Evolutionary conservation across 2,888 invertebrate species (phyloP).

Genomic region (Nephrotoma flavescens): DNA sequence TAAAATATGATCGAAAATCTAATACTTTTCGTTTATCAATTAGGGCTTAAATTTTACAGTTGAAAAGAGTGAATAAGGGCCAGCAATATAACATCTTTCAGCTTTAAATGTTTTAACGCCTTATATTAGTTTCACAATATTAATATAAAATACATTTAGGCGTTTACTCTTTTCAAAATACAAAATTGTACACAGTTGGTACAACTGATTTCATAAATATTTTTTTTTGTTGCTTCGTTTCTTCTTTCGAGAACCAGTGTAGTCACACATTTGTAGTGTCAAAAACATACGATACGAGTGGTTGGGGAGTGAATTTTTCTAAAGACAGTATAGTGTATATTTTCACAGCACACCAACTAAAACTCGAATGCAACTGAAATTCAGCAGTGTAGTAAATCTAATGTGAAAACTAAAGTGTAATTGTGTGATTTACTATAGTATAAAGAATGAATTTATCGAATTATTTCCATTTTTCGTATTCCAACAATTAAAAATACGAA

Average conservation of each 20-base stretch:
- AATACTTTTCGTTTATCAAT: too few relatives aligned
- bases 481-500: neutral
- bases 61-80: too few relatives aligned
- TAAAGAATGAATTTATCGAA: neutral
- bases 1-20: too few relatives aligned
- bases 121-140: too few relatives aligned
- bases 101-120: too few relatives aligned
- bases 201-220: neutral
- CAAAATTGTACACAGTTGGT: neutral
- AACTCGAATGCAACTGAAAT: neutral
- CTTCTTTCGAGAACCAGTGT: neutral
- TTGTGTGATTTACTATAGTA: neutral
- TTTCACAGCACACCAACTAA: neutral
- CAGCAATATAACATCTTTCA: too few relatives aligned
- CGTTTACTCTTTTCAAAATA: neutral
- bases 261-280: neutral
- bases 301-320: neutral
- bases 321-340: neutral
- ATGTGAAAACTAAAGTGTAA: neutral
- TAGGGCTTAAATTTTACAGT: too few relatives aligned
- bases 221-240: neutral
- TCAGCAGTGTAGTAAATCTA: neutral
- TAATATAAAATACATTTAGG: neutral
- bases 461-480: neutral
- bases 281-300: neutral